Conservation (phyloP, 2,113 vertebrate species). For the Holacanthus passer region DNA sequence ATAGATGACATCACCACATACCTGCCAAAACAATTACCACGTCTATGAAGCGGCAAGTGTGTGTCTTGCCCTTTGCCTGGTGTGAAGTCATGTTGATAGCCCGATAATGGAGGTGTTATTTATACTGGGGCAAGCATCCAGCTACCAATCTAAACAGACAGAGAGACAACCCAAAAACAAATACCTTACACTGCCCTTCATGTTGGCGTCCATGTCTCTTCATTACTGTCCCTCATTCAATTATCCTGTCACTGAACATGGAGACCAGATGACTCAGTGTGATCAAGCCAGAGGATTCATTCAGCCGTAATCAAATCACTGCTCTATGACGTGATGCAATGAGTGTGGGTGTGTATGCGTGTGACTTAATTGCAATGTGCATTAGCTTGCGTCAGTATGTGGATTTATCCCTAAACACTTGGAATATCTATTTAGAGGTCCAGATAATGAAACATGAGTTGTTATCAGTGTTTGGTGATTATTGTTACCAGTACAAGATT, state of each 20-base stretch:
- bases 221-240: slow-evolving; percentile 74
- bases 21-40: slow-evolving; percentile 11
- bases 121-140: slow-evolving; percentile 2
- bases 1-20: slow-evolving; percentile 22
- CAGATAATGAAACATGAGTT: background rate
- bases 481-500: too few species aligned
- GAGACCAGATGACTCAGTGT: slow-evolving; percentile 76
- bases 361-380: slow-evolving; percentile 6
- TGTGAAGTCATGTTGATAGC: slow-evolving; percentile 26
- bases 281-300: slow-evolving; percentile 68
- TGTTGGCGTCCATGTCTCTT: slow-evolving; percentile 65
- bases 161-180: slow-evolving; percentile 25
- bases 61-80: background rate
- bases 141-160: background rate
- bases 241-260: slow-evolving; percentile 66
- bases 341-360: slow-evolving; percentile 8
- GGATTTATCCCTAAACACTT: background rate
- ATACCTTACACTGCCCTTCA: slow-evolving; percentile 51
- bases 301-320: slow-evolving; percentile 71
- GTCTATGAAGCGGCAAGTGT: background rate
- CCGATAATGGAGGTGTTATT: slow-evolving; percentile 32
- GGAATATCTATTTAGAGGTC: background rate
- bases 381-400: background rate
- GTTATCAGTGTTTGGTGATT: background rate
- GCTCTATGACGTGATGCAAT: slow-evolving; percentile 57